Evolutionary conservation across 2,888 invertebrate genomes (phyloP).

Genomic region (Clanis bilineata): DNA sequence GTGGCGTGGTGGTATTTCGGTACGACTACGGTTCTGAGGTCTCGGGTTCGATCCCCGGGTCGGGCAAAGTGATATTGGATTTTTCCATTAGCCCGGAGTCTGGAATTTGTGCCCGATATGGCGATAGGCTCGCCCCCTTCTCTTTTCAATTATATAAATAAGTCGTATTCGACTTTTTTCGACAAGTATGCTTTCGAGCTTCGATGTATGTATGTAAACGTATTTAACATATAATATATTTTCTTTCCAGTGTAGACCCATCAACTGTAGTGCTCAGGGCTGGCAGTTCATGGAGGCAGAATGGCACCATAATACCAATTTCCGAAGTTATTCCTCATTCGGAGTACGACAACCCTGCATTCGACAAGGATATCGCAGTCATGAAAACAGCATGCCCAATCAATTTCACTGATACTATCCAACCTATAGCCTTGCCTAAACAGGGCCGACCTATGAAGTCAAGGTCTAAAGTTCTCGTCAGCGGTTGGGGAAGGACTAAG

Average conservation of each 20-base stretch:
- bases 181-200: too few relatives aligned
- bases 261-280: conserved; percentile 66
- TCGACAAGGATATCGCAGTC: conserved; percentile 71
- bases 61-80: too few relatives aligned
- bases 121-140: neutral
- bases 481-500: conserved; percentile 69
- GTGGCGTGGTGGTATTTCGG: too few relatives aligned
- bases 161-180: too few relatives aligned
- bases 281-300: conserved; percentile 65
- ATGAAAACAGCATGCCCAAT: conserved; percentile 65
- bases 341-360: conserved; percentile 57
- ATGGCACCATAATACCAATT: conserved; percentile 70
- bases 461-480: conserved; percentile 50
- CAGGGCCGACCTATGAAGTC: conserved; percentile 41
- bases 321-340: conserved; percentile 66
- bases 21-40: too few relatives aligned
- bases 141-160: too few relatives aligned
- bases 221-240: neutral
- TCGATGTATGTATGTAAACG: too few relatives aligned
- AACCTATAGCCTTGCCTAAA: conserved; percentile 53
- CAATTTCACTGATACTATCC: conserved; percentile 51
- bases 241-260: conserved; percentile 56
- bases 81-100: conserved; percentile 65
- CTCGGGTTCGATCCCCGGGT: too few relatives aligned
- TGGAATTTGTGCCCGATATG: conserved; percentile 28